A percentile compares a stretch with the other conserved stretches of the same genome.
phyloP scores from a whole-genome alignment of 2,888 invertebrate species.

The Tupiocoris notatus region DNA sequence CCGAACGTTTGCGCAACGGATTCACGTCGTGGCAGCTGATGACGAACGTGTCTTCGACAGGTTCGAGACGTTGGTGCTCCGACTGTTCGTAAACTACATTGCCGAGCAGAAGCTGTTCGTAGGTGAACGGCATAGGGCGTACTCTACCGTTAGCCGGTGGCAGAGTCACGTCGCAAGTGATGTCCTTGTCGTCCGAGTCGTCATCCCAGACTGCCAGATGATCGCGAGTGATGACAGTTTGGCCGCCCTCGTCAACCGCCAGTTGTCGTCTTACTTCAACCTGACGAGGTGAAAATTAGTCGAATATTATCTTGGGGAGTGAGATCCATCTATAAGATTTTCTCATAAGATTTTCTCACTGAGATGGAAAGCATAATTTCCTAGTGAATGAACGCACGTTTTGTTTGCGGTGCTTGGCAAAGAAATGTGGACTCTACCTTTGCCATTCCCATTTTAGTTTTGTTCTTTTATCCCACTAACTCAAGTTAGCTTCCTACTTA shows the following conservation, averaged over 20 bases:
- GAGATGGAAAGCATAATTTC: too few relatives aligned
- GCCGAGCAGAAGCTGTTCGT: conserved; percentile 23
- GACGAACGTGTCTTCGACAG: conserved; percentile 39
- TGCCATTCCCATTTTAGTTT: too few relatives aligned
- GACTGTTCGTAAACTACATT: conserved; percentile 37
- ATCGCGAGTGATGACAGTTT: conserved; percentile 6
- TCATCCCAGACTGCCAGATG: conserved; percentile 30
- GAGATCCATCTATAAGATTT: too few relatives aligned
- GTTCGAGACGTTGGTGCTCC: conserved; percentile 33
- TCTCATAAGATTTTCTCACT: too few relatives aligned
- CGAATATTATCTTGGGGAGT: too few relatives aligned
- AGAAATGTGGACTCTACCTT: too few relatives aligned
- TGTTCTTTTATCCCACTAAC: too few relatives aligned
- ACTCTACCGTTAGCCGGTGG: conserved; percentile 20
- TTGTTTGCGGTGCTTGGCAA: too few relatives aligned
- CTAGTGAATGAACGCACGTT: too few relatives aligned
- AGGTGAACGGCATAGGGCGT: conserved; percentile 22
- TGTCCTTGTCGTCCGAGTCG: conserved; percentile 41
- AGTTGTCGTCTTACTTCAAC: conserved; percentile 31
- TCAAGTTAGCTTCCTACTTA: too few relatives aligned
- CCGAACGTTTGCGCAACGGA: conserved; percentile 24
- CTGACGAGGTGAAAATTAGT: too few relatives aligned
- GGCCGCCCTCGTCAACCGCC: conserved; percentile 37
- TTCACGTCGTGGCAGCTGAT: conserved; percentile 42
- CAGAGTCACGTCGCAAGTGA: conserved; percentile 34